Evolutionary conservation across 2,797 vertebrate species (phyloP), one percentile per base, ranked within the genome.

Genomic region (Phoebastria nigripes): DNA sequence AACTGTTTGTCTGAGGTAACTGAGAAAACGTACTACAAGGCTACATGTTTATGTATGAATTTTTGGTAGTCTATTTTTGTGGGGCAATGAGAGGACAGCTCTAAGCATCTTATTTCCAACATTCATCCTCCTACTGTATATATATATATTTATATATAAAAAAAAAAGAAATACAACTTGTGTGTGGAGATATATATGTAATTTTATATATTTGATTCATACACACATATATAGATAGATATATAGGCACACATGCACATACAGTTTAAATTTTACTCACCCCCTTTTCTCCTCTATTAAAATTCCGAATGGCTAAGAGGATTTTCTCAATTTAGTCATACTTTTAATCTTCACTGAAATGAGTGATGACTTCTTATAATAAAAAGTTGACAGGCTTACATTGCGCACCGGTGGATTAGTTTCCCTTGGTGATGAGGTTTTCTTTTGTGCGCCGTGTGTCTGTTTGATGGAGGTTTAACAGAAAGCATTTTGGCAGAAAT

Each of bases 291-390:
- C 98, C 97, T 98, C 98, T 98, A 99, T 99, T 99, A 99, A 99
- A 99, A 99, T 99, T 99, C 98, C 98, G 96, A 98, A 99, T 99
- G 99, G 98, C 98, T 99, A 99, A 99, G 99, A 99, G 99, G 99
- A 99, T 99, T 99, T 99, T 99, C 99, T 99, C 99, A 99, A 99
- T 99, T 99, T 99, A 99, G 99, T 99, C 98, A 98, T 99, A 99
- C 99, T 99, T 99, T 99, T 99, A 99, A 99, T 99, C 99, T 99
- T 99, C 98, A 98, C 98, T 98, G 98, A 99, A 99, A 99, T 99
- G 99, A 99, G 98, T 99, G 99, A 99, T 99, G 99, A 99, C 99
- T 99, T 99, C 99, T 99, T 99, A 99, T 98, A 99, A 99, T 99
- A 99, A 99, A 99, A 98, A 98, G 97, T 98, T 99, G 99, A 99